Evolutionary conservation across 2,797 vertebrate genomes (phyloP).

Genomic region (Poeciliopsis presidionis): DNA sequence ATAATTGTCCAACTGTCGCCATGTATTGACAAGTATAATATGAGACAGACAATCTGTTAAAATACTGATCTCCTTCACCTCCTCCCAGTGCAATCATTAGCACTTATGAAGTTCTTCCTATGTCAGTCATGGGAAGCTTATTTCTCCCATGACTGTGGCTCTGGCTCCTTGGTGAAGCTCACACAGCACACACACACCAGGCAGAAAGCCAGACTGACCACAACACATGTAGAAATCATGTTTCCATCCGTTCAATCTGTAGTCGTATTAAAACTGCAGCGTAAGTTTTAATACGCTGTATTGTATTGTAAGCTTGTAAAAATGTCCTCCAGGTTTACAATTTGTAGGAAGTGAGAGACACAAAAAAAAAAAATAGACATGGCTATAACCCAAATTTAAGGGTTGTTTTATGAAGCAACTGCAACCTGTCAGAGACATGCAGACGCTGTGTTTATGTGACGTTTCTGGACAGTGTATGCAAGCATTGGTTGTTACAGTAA

Average conservation of each 20-base stretch:
- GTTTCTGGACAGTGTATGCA: background rate
- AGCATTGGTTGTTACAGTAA: background rate
- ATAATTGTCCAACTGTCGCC: no score
- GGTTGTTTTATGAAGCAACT: background rate
- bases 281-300: no score
- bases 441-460: constrained; percentile 5
- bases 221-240: background rate
- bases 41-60: background rate
- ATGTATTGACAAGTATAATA: no score
- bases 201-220: background rate
- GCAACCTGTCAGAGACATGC: constrained; percentile 5
- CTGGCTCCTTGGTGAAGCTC: background rate
- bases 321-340: no score
- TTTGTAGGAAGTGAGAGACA: background rate
- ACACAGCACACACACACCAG: background rate
- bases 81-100: background rate
- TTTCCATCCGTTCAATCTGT: background rate
- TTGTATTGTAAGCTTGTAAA: no score
- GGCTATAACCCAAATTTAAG: background rate
- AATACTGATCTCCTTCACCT: no score
- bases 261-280: background rate
- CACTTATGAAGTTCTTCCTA: background rate
- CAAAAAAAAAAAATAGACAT: background rate
- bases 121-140: background rate
- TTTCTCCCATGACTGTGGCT: background rate